These are phyloP conservation scores for Heterodera filipjevi DNA, from an alignment of 2,888 invertebrate species.

Conservation along the genomic window DNA sequence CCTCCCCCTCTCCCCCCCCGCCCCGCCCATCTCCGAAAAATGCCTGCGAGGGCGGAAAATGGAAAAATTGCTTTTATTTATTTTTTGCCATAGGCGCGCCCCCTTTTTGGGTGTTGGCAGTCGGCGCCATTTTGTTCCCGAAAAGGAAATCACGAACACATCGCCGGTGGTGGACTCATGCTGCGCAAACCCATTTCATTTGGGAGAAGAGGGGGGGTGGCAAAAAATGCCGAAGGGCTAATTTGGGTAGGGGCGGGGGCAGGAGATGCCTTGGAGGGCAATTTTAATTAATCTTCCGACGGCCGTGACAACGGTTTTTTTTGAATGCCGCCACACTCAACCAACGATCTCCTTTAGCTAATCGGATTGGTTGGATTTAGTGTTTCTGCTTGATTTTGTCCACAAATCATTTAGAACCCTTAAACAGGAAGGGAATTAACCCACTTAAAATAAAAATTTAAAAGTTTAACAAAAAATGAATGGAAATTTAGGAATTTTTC, in stretches of 20 bases:
- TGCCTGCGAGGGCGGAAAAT: background rate
- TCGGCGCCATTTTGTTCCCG: background rate
- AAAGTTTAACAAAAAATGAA: too few species aligned
- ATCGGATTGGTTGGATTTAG: too few species aligned
- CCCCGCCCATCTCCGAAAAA: background rate
- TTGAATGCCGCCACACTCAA: too few species aligned
- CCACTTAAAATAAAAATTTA: too few species aligned
- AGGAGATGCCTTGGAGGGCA: background rate
- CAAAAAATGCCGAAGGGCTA: background rate
- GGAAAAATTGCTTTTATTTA: background rate
- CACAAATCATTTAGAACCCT: too few species aligned
- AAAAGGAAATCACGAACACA: background rate
- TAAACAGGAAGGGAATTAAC: too few species aligned
- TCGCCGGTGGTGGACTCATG: background rate
- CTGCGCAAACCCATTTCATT: background rate
- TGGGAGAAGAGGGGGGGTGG: background rate
- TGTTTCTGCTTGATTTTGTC: too few species aligned
- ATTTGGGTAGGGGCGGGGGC: background rate
- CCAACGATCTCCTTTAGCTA: too few species aligned
- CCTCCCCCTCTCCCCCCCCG: too few species aligned
- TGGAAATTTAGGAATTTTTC: too few species aligned
- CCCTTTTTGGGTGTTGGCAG: too few species aligned
- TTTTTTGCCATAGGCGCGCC: background rate
- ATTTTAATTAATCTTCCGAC: background rate
- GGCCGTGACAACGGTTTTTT: background rate